A percentile compares a stretch with the other conserved stretches of the same genome.
Evolutionary conservation across 2,113 vertebrate genomes (phyloP).

Genomic region (Naja naja): DNA sequence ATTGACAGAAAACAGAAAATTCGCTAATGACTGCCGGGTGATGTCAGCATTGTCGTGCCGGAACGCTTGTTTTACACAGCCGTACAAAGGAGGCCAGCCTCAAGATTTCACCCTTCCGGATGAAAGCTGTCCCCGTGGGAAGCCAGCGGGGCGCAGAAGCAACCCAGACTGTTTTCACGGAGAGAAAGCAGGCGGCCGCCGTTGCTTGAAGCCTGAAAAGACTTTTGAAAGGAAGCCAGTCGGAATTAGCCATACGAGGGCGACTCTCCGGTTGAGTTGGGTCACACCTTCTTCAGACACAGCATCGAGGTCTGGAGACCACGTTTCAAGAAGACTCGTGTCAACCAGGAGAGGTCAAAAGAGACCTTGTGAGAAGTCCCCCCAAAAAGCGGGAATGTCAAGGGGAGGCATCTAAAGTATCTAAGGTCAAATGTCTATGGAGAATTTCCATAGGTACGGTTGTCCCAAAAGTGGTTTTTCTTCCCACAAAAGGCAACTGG

Average conservation of each 20-base stretch:
- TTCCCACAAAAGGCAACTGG: too few relatives aligned
- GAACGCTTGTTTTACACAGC: slow-evolving; percentile 11
- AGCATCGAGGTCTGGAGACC: neutral
- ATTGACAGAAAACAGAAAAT: slow-evolving; percentile 70
- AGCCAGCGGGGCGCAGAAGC: neutral
- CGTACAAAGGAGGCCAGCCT: neutral
- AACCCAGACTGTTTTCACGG: neutral
- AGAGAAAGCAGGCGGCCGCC: too few relatives aligned
- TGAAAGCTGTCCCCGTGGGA: neutral
- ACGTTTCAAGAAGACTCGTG: neutral
- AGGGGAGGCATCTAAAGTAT: neutral
- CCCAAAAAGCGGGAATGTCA: neutral
- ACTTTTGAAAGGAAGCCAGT: neutral
- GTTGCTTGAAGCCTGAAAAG: neutral
- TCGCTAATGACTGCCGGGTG: slow-evolving; percentile 50
- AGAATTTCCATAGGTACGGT: too few relatives aligned
- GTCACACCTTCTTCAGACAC: too few relatives aligned
- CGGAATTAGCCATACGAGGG: neutral
- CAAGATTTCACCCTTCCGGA: neutral
- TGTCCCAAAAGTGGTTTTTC: too few relatives aligned
- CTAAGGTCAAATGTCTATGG: too few relatives aligned
- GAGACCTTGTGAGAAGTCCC: neutral
- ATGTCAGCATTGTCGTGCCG: slow-evolving; percentile 46
- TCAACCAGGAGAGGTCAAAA: neutral
- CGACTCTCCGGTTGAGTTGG: neutral